Evolutionary conservation across 2,888 invertebrate genomes (phyloP).

Genomic region (Macrophya alboannulata): DNA sequence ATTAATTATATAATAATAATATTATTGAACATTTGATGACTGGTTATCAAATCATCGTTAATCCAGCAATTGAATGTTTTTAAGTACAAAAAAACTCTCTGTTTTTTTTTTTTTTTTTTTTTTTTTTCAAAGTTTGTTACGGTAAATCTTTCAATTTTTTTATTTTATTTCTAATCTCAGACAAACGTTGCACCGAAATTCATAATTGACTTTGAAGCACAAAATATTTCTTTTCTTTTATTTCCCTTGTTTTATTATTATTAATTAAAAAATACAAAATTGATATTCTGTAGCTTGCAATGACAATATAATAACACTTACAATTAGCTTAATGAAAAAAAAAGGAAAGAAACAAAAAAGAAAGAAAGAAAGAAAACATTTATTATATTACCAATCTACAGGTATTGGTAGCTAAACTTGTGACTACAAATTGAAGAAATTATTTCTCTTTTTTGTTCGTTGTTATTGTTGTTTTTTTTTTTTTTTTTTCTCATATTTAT

Average conservation of each 20-base stretch:
- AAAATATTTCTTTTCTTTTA: not conserved
- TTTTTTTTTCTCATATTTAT: not conserved
- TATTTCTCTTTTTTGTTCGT: constrained; percentile 65
- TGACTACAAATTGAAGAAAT: constrained; percentile 58
- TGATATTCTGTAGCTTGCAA: constrained; percentile 44
- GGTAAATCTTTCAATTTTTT: not conserved
- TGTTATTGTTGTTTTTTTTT: not conserved
- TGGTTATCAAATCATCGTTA: constrained; percentile 27
- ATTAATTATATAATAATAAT: constrained; percentile 46
- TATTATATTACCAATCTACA: constrained; percentile 22
- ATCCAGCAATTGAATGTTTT: constrained; percentile 48
- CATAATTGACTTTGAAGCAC: constrained; percentile 34
- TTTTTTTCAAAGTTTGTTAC: not conserved
- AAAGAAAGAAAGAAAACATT: not conserved
- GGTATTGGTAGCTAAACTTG: constrained; percentile 17
- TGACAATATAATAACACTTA: constrained; percentile 39
- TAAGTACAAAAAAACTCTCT: constrained; percentile 35
- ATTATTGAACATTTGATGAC: constrained; percentile 38
- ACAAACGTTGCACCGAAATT: constrained; percentile 25
- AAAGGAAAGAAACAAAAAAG: not conserved
- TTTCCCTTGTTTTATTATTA: not conserved
- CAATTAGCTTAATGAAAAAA: not conserved
- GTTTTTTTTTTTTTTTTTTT: not conserved
- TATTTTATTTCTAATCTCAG: not conserved
- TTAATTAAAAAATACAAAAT: not conserved